phyloP scores from a whole-genome alignment of 1,140 invertebrate species.

The Drosophila pectinifera region DNA sequence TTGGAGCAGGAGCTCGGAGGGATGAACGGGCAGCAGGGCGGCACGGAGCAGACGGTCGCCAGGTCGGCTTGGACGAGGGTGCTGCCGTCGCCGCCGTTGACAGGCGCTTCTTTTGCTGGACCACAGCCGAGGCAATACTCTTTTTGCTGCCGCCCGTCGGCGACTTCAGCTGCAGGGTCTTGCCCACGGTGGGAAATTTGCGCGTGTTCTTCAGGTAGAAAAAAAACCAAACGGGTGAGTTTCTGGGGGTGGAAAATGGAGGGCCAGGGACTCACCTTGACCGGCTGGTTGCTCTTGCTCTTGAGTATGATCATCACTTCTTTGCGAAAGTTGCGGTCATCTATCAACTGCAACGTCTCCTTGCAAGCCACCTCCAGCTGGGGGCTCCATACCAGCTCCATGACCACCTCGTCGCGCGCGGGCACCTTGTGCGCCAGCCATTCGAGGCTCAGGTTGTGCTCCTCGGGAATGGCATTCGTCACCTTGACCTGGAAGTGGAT shows the following conservation, averaged over 20 bases:
- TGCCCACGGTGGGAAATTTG: slow-evolving; percentile 75
- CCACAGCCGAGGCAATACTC: slow-evolving; percentile 26
- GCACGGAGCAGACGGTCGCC: slow-evolving; percentile 8
- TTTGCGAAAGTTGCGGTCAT: slow-evolving; percentile 88
- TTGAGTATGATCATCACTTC: slow-evolving; percentile 89
- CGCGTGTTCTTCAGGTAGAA: slow-evolving; percentile 64
- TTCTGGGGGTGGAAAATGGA: not conserved
- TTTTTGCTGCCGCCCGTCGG: slow-evolving; percentile 59
- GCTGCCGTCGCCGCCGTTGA: slow-evolving; percentile 23
- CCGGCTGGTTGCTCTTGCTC: slow-evolving; percentile 72
- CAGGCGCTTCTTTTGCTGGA: slow-evolving; percentile 56
- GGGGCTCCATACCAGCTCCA: slow-evolving; percentile 88
- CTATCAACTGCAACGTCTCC: slow-evolving; percentile 88
- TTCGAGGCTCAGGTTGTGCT: slow-evolving; percentile 86
- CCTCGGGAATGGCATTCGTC: slow-evolving; percentile 86
- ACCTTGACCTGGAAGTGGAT: slow-evolving; percentile 86
- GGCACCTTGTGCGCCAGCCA: slow-evolving; percentile 85
- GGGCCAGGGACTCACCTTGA: slow-evolving; percentile 51
- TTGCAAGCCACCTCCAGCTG: slow-evolving; percentile 86
- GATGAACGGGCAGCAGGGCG: not conserved
- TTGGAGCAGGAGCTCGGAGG: not conserved
- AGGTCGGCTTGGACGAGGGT: slow-evolving; percentile 24
- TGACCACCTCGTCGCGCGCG: slow-evolving; percentile 84
- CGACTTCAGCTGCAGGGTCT: slow-evolving; percentile 70
- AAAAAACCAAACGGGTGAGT: slow-evolving; percentile 21